Evolutionary conservation across 2,113 vertebrate species (phyloP), one percentile per base, ranked within the genome.

Genomic region (Zootoca vivipara): DNA sequence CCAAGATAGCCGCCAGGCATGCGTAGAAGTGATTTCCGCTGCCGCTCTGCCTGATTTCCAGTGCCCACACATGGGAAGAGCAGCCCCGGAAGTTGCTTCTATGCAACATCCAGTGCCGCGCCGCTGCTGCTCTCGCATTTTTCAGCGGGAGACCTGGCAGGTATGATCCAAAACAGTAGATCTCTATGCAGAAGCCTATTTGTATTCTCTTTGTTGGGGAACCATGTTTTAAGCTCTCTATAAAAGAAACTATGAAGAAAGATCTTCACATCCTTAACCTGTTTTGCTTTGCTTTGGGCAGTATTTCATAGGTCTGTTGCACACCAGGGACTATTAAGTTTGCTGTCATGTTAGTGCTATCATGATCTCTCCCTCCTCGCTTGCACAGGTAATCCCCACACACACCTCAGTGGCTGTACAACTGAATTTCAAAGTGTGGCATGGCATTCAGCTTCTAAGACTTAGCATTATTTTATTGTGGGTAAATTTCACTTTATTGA

Each of bases 291-390:
- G 30, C 33, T 89, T 22, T 78, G n/a, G 4, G 6, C 35, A 83
- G 4, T 5, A 4, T 90, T 90, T 89, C 5, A 1, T 18, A 64
- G 38, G n/a, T 9, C 1, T 78, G 5, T 83, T 83, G 24, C 83
- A 83, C 74, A 83, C 33, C 13, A 78, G 33, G 85, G 65, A 16
- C 74, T 13, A 67, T 56, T 82, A 83, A 30, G 6, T 4, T 40
- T 15, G 1, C 18, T 89, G 28, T 18, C 4, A 30, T 69, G 35
- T 72, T 0, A 35, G 22, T 83, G 40, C 58, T 69, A 8, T 1
- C 13, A 81, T 84, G 13, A 52, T 52, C 86, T 88, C 77, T 33
- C 86, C 65, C 84, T 4, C 91, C 83, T 0, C 4, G 85, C 85
- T 0, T 10, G 33, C 1, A 24, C 33, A 77, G 10, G 28, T 67